These are phyloP conservation scores for Folsomia candida DNA, from an alignment of 2,888 invertebrate genomes.

Conservation along the genomic window DNA sequence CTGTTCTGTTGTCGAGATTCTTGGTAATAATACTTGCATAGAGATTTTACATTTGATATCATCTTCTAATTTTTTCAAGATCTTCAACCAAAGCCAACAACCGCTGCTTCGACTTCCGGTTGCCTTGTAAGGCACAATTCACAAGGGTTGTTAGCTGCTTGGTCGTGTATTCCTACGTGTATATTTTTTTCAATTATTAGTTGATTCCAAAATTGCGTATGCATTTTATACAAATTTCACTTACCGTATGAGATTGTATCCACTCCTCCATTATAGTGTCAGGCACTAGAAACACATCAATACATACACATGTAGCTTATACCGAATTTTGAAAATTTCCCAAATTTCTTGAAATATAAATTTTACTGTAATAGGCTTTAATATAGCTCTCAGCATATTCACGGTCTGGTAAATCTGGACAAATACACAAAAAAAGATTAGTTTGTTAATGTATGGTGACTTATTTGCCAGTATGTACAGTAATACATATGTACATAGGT, in stretches of 20 bases:
- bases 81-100: slow-evolving; percentile 71
- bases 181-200: too few relatives aligned
- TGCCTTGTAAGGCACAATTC: slow-evolving; percentile 80
- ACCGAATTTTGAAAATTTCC: too few relatives aligned
- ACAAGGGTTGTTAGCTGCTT: slow-evolving; percentile 83
- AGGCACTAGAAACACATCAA: slow-evolving; percentile 59
- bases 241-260: slow-evolving; percentile 74
- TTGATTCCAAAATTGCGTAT: slow-evolving; percentile 31
- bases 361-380: slow-evolving; percentile 79
- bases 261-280: slow-evolving; percentile 84
- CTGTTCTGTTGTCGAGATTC: neutral
- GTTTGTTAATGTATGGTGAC: too few relatives aligned
- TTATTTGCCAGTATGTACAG: too few relatives aligned
- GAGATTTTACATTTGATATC: neutral
- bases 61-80: slow-evolving; percentile 53
- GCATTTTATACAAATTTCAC: slow-evolving; percentile 27
- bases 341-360: too few relatives aligned
- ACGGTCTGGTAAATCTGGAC: slow-evolving; percentile 67
- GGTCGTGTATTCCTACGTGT: slow-evolving; percentile 77
- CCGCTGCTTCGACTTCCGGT: slow-evolving; percentile 79
- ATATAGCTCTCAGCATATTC: slow-evolving; percentile 92
- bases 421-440: too few relatives aligned
- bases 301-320: too few relatives aligned
- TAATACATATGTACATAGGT: too few relatives aligned
- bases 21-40: neutral